Base-by-base conservation (phyloP, 2,888 invertebrate genomes). In the Apamea monoglypha region DNA sequence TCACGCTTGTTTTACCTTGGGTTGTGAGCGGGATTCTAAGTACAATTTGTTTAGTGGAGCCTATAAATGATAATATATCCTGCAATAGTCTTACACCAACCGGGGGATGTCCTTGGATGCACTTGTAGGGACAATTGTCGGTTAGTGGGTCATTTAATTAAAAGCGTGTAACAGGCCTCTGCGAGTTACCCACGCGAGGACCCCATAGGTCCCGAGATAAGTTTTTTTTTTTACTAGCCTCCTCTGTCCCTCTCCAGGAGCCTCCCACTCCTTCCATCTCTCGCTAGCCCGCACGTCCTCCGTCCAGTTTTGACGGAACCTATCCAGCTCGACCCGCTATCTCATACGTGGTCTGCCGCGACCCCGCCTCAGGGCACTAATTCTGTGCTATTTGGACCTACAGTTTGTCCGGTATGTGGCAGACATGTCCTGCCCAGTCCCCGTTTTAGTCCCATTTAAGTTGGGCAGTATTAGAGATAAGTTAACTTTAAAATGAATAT, bases 1-100 rank as follows among this genome's bases (percentile, higher is more conserved):
- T 85, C 32, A 78, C 73, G 78, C 77, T 79, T 74, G 59, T 73
- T 79, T 66, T 67, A 59, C 18, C 40, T 69, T 50, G 59, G 10
- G 10, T 47, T 66, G 67, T 71, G 68, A 66, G 64, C 64, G 10
- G 74, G 74, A 76, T 79, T 67, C 18, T 75, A 70, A 67, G 40
- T 36, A 36, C 32, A 61, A 29, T 53, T 25, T 29, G 21, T 32
- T 70, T 50, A 64, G 4, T 5, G 64, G 56, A 56, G 16, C 25
- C 25, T 29, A 25, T 25, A 21, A 25, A 25, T 10, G 8, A 56
- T 56, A 56, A 56, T 14, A n/a, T 59, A 56, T 56, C 12, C 56
- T 12, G 25, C 56, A 56, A n/a, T 56, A 56, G 10, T 4, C 56
- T 25, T 56, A 56, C 25, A 56, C 10, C 25, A 56, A 56, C 25